Base-by-base conservation (phyloP, 1,140 invertebrate genomes). In the Diuraphis noxia region DNA sequence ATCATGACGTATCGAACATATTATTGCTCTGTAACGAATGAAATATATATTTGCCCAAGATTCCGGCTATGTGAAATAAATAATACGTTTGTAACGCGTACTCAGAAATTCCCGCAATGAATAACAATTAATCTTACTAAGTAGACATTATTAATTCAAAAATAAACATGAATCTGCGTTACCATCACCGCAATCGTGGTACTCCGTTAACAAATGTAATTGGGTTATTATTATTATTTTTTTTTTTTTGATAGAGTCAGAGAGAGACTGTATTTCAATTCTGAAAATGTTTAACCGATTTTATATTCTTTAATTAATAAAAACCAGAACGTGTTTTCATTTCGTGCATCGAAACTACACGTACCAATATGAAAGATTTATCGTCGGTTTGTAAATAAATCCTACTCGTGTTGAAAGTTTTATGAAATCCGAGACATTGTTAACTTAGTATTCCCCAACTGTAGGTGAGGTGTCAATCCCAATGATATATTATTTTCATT, bases 401-500 rank as follows among this genome's bases (percentile, higher is more conserved):
- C 85, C 46, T 52, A 36, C 8, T 19, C 34, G 84, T 49, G 84
- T 49, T 86, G 46, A 86, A 86, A 86, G 85, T 86, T 52, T 86
- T 86, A 86, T 86, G 85, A 52, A 86, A 86, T 86, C 23, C 23
- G 85, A 86, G 85, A 86, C 85, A 86, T 86, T 86, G 85, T 86
- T 86, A 52, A 86, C 43, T 86, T 49, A 82, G n/a, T 49, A 49
- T 86, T 86, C 43, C 43, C 84, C 21, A 34, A 49, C 43, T 86
- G n/a, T 49, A 86, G 84, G 84, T 49, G 23, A 34, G 43, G 41
- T 49, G 43, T 86, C 84, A 49, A 86, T 49, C 43, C 34, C 46
- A 34, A 86, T 86, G 85, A 52, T 86, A 86, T 86, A 86, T 86
- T 86, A 52, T 86, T 86, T 86, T 86, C 46, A 86, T 86, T 86